Evolutionary conservation across 1,140 invertebrate species (phyloP).

Genomic region (Psilanteris sp.): DNA sequence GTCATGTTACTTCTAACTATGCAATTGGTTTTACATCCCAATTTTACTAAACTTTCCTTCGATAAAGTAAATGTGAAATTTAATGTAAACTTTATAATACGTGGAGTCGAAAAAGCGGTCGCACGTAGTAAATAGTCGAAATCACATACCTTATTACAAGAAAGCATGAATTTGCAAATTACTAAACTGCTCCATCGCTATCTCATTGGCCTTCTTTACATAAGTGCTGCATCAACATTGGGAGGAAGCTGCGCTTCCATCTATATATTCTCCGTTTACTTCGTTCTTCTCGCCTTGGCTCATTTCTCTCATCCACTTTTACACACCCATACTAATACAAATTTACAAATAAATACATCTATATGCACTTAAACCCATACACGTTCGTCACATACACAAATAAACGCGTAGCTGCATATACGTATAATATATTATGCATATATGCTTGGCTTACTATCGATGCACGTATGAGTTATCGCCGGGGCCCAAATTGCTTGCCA

Average conservation of each 20-base stretch:
- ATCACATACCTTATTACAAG: constrained; percentile 17
- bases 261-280: constrained; percentile 26
- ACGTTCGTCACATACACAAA: neutral
- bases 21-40: no score
- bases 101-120: no score
- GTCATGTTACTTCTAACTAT: no score
- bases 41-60: no score
- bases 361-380: neutral
- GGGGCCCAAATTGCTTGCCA: constrained; percentile 79
- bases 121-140: constrained; percentile 26
- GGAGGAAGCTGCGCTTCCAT: constrained; percentile 21
- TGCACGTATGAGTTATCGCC: constrained; percentile 79
- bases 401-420: constrained; percentile 57
- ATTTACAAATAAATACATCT: constrained; percentile 35
- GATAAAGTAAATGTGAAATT: no score
- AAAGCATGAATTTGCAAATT: constrained; percentile 48
- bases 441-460: constrained; percentile 72
- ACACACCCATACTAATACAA: constrained; percentile 64
- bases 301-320: constrained; percentile 44
- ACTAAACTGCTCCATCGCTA: constrained; percentile 27
- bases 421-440: constrained; percentile 71
- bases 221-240: constrained; percentile 45
- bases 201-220: constrained; percentile 46
- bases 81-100: no score
- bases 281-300: constrained; percentile 34